Base-by-base conservation (phyloP, 2,113 vertebrate genomes). In the Psammodynastes pulverulentus region DNA sequence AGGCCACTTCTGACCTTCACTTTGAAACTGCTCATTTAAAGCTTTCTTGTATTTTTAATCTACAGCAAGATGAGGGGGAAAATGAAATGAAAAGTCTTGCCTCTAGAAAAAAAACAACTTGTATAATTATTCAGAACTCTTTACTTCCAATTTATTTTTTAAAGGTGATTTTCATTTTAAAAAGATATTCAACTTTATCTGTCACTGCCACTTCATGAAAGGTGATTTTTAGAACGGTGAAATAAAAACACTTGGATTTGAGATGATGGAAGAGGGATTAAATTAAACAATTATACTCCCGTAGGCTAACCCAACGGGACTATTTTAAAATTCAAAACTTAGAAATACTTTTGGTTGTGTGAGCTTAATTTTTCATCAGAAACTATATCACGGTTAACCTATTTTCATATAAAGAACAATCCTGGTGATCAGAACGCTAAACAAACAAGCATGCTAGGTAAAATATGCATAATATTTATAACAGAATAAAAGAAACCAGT, bases 1-100 rank as follows among this genome's bases (percentile, higher is more conserved):
- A 95, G 90, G 92, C 53, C 92, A 92, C 90, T 34, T 94, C 43
- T 95, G 93, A 95, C 94, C 94, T 96, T 95, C 58, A 85, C 58
- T 92, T 95, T 96, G 21, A 95, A 94, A 90, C 1, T 90, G 10
- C 9, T 29, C 93, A 92, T 43, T 94, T 92, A 88, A 54, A 95
- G 93, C 51, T 85, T 9, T 8, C 89, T 45, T 21, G 89, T 5
- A 84, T 5, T 95, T 95, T 95, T 93, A 95, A 89, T 86, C 79
- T 92, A 92, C 34, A 90, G 54, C 54, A 84, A 86, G 3, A 48
- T 92, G 26, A 56, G 3, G 51, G 10, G 67, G 79, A 23, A 91
- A 84, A 53, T 52, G 54, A 54, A 72, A 89, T 89, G 87, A 10
- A 79, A 90, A 7, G 52, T 89, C 51, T 49, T 90, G 24, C 12